Conservation (phyloP, 2,888 invertebrate genomes). For the Drosophila ustulata region DNA sequence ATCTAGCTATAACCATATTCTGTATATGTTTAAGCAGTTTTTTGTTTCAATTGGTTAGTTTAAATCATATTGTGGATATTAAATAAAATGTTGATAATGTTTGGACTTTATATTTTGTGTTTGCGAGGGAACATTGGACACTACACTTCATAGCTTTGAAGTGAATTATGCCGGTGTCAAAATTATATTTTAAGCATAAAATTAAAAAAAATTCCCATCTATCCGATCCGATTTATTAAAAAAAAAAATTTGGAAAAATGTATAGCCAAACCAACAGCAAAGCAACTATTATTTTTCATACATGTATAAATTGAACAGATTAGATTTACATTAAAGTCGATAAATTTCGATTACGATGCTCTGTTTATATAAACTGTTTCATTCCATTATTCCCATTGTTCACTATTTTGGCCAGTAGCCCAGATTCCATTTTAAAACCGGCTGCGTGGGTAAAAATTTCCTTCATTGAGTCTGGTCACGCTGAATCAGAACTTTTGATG, state of each 20-base stretch:
- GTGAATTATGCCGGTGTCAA: too few species aligned
- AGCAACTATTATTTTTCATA: too few species aligned
- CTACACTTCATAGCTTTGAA: too few species aligned
- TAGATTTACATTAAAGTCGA: too few species aligned
- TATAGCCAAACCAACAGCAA: too few species aligned
- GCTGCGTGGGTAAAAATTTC: slow-evolving; percentile 8
- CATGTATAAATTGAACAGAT: too few species aligned
- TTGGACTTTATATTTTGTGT: background rate
- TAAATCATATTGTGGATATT: slow-evolving; percentile 28
- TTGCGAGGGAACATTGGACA: background rate
- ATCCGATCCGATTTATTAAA: too few species aligned
- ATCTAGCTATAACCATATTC: slow-evolving; percentile 53
- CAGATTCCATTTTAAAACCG: slow-evolving; percentile 7
- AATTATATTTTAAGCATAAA: too few species aligned
- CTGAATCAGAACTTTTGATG: slow-evolving; percentile 62
- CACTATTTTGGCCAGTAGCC: background rate
- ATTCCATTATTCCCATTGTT: slow-evolving; percentile 1
- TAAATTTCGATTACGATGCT: background rate
- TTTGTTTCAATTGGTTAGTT: slow-evolving; percentile 25
- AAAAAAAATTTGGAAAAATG: too few species aligned
- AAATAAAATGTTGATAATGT: slow-evolving; percentile 30
- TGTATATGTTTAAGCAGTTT: slow-evolving; percentile 46
- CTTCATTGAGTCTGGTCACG: slow-evolving; percentile 50
- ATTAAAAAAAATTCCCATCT: too few species aligned
- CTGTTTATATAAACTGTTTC: background rate